phyloP scores from a whole-genome alignment of 2,113 vertebrate species.

The Nestor notabilis region DNA sequence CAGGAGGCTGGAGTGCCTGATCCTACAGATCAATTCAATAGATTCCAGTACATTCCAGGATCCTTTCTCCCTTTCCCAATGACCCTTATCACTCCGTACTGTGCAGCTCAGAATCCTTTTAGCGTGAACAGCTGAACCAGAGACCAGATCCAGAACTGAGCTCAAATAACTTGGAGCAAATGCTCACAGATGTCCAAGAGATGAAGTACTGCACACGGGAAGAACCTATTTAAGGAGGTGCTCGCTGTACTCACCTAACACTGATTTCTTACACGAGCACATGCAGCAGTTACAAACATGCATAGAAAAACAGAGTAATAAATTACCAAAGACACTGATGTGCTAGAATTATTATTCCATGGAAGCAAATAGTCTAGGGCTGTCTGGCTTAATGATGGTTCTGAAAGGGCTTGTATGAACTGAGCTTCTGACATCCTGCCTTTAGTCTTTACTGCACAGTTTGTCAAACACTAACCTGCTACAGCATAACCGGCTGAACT shows the following conservation, averaged over 20 bases:
- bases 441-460: not conserved
- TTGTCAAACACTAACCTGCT: conserved; percentile 45
- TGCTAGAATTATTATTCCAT: not conserved
- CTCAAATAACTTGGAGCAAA: not conserved
- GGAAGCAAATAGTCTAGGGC: not conserved
- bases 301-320: not conserved
- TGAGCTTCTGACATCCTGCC: not conserved
- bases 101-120: not conserved
- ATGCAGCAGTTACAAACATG: not conserved
- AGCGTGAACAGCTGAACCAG: not conserved
- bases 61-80: not conserved
- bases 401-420: not conserved
- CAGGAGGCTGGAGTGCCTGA: not conserved
- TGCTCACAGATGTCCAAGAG: not conserved
- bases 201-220: not conserved
- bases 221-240: not conserved
- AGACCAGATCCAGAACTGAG: not conserved
- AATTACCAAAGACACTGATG: not conserved
- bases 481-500: conserved; percentile 22
- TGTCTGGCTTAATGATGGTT: not conserved
- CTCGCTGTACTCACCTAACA: not conserved
- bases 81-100: not conserved
- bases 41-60: too few relatives aligned
- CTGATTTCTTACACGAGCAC: not conserved
- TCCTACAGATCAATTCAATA: not conserved